Conservation (phyloP, 2,888 invertebrate genomes). For the Tinea trinotella region DNA sequence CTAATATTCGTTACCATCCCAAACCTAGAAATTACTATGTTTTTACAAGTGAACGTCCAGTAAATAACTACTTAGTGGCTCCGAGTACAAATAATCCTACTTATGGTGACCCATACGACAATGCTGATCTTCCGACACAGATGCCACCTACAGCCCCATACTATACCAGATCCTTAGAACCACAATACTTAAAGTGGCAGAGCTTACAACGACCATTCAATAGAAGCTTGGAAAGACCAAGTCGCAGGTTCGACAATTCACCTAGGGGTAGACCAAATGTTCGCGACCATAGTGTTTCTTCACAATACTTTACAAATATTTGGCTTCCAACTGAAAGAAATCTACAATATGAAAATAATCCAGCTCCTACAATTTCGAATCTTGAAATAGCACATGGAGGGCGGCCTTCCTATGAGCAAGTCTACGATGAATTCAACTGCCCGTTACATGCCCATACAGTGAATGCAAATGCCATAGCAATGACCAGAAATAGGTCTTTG, state of each 20-base stretch:
- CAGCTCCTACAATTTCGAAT: no score
- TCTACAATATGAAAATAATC: not conserved
- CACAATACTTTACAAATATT: not conserved
- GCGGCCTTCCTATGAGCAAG: no score
- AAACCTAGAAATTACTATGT: slow-evolving; percentile 48
- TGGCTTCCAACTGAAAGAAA: not conserved
- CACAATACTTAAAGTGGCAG: no score
- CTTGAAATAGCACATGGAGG: no score
- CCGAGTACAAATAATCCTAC: not conserved
- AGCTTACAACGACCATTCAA: no score
- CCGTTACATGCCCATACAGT: no score
- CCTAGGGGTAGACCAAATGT: not conserved
- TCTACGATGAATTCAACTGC: no score
- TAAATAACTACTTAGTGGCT: not conserved
- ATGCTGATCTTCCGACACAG: no score
- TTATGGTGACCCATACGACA: not conserved
- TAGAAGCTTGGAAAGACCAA: not conserved
- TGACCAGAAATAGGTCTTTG: slow-evolving; percentile 42
- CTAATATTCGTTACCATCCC: slow-evolving; percentile 58
- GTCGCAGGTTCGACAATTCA: not conserved
- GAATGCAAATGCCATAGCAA: no score
- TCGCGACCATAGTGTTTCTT: not conserved
- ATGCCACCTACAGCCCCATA: no score
- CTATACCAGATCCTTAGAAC: no score
- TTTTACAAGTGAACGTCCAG: not conserved